Evolutionary conservation across 2,797 vertebrate genomes (phyloP).

Genomic region (Podarcis lilfordi): DNA sequence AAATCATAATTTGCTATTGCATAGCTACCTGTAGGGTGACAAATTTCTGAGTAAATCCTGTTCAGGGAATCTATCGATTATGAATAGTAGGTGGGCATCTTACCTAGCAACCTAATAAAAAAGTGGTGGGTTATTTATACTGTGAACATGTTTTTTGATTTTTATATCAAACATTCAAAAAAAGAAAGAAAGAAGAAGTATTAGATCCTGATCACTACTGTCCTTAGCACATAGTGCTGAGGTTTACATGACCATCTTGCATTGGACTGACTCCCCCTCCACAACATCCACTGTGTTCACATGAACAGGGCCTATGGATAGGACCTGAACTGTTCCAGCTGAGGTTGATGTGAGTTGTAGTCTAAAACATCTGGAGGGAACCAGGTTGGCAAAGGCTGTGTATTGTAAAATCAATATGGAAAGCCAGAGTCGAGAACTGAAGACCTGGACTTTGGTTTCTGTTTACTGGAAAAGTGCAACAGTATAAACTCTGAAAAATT

Average conservation of each 20-base stretch:
- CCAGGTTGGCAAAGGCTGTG: no score
- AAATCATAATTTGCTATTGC: not conserved
- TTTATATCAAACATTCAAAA: not conserved
- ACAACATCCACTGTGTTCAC: not conserved
- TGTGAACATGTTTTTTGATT: not conserved
- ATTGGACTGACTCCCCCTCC: not conserved
- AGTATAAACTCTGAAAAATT: slow-evolving; percentile 13
- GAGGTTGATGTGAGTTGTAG: no score
- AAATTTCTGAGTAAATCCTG: not conserved
- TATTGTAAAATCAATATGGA: not conserved
- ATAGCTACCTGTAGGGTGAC: not conserved
- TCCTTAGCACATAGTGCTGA: not conserved
- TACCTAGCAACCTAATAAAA: not conserved
- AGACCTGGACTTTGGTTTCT: slow-evolving; percentile 27
- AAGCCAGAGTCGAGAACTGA: not conserved
- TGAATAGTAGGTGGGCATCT: not conserved
- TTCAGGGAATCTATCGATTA: not conserved
- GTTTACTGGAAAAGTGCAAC: not conserved
- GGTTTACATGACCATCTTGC: not conserved
- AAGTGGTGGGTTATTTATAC: not conserved
- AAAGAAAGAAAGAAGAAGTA: not conserved
- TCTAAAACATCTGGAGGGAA: no score
- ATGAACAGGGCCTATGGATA: not conserved
- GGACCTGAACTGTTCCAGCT: no score
- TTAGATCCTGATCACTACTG: not conserved